Conservation (phyloP, 2,113 vertebrate species). For the Melospiza georgiana region DNA sequence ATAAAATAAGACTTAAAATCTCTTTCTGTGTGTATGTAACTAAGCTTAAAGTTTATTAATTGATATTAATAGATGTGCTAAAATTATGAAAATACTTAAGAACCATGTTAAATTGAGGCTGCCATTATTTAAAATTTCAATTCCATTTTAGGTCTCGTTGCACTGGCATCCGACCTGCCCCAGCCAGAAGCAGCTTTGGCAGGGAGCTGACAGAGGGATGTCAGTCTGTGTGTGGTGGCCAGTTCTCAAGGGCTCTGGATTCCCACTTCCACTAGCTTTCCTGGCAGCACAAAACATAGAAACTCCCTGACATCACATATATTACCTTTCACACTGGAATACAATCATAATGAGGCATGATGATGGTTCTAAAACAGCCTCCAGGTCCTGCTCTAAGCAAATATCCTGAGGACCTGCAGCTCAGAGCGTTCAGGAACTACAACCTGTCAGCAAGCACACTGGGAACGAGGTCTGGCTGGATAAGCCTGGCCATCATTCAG, state of each 20-base stretch:
- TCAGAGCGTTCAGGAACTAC: background rate
- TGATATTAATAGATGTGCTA: background rate
- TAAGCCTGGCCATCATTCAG: background rate
- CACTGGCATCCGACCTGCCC: background rate
- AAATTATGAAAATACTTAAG: background rate
- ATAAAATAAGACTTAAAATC: background rate
- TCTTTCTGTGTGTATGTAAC: background rate
- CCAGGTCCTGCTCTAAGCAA: background rate
- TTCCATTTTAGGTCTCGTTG: conserved; percentile 39
- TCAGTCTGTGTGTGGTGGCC: background rate
- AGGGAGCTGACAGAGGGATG: background rate
- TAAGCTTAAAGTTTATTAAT: background rate
- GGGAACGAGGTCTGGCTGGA: background rate
- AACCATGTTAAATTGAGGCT: background rate
- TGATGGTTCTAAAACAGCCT: background rate
- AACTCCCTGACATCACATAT: conserved; percentile 6
- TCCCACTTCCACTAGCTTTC: background rate
- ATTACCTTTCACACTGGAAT: background rate
- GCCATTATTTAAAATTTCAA: background rate
- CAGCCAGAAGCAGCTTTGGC: background rate
- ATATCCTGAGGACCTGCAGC: background rate
- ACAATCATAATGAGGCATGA: background rate
- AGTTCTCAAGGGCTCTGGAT: background rate
- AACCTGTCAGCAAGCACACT: background rate
- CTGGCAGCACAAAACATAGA: background rate